Base-by-base conservation (phyloP, 2,113 vertebrate genomes). In the Rhabdornis inornatus region DNA sequence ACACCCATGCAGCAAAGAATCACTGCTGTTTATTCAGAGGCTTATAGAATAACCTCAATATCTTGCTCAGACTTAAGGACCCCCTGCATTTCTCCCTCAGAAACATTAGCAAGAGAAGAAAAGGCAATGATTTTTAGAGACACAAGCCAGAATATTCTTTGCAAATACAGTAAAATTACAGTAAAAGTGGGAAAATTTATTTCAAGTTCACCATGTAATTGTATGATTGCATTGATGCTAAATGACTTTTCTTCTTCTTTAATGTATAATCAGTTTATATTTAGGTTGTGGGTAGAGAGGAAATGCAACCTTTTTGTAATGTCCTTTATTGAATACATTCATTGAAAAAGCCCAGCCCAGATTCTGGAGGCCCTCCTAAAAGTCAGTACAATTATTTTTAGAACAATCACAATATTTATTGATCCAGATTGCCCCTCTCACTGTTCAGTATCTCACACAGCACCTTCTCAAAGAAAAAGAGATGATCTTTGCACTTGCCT, bases 151-250 rank as follows among this genome's bases (percentile, higher is more conserved):
- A 72, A 74, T 86, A 83, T 74, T 92, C 76, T 66, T 83, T 30
- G 45, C 33, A 94, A 89, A 92, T 94, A 66, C 30, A 70, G 55
- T 59, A 77, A 88, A 93, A 92, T 92, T 92, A 50, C 33, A 66
- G 39, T 74, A 65, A 89, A 94, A 89, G 33, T 66, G 45, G 39
- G 27, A 3, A 84, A 80, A 83, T 90, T 87, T 89, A 47, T 89
- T 94, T 96, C 52, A 93, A 95, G 72, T 63, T 56, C 30, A 57
- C 63, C 77, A 42, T 40, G 28, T 80, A 90, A 83, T 50, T 81
- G 27, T 70, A 65, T 63, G 55, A 90, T 70, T 92, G 74, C 52
- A 64, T 35, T 90, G 64, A 77, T 70, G 39, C 57, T 69, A 91
- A 94, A 76, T 66, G 22, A 57, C 7, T 27, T 42, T 69, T 65